These are phyloP conservation scores for Pangasius macronema DNA, from an alignment of 2,797 vertebrate genomes.

Conservation along the genomic window DNA sequence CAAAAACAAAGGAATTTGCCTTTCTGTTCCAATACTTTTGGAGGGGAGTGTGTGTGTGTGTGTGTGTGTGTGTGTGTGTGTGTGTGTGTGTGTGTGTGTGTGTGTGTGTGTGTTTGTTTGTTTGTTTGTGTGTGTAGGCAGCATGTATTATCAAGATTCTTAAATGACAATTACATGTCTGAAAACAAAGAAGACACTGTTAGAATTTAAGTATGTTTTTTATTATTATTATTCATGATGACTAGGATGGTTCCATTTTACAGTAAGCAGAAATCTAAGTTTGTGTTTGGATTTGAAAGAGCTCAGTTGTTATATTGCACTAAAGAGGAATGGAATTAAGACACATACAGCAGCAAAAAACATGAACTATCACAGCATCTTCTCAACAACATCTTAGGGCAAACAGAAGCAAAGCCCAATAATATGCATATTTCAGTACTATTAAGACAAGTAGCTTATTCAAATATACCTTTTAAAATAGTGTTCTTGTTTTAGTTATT, in stretches of 20 bases:
- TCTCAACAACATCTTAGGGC: slow-evolving; percentile 81
- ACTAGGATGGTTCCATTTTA: slow-evolving; percentile 80
- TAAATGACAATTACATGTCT: not conserved
- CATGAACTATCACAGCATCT: slow-evolving; percentile 76
- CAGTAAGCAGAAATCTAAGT: slow-evolving; percentile 78
- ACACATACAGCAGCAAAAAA: slow-evolving; percentile 77
- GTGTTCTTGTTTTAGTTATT: slow-evolving; percentile 72
- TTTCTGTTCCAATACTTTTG: no score
- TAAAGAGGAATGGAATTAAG: slow-evolving; percentile 73
- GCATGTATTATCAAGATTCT: not conserved
- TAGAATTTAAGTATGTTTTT: slow-evolving; percentile 67
- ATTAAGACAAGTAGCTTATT: slow-evolving; percentile 82
- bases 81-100: no score
- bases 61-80: no score
- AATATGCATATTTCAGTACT: slow-evolving; percentile 82
- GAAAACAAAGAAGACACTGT: slow-evolving; percentile 14
- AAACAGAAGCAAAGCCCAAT: slow-evolving; percentile 75
- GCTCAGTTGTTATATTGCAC: slow-evolving; percentile 78
- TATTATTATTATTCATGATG: slow-evolving; percentile 74
- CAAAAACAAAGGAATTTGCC: no score
- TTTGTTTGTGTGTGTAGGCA: not conserved
- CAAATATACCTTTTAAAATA: slow-evolving; percentile 81
- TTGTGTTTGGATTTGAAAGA: slow-evolving; percentile 74
- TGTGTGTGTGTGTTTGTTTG: not conserved
- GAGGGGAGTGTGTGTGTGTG: not conserved